Evolutionary conservation across 2,797 vertebrate genomes (phyloP).

Genomic region (Acrossocheilus fasciatus): DNA sequence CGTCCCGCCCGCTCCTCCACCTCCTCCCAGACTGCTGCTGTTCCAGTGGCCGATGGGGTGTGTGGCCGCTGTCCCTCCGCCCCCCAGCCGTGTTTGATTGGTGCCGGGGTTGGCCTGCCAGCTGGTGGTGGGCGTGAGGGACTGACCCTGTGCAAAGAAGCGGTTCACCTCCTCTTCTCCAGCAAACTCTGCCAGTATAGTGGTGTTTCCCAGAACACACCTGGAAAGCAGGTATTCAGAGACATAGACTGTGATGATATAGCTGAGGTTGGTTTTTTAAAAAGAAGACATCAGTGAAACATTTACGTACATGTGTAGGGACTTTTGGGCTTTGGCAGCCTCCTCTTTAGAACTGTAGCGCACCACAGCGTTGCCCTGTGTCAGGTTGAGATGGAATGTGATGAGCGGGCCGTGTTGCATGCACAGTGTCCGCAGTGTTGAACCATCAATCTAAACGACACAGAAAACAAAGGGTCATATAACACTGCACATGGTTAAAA

Average conservation of each 20-base stretch:
- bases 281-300: neutral
- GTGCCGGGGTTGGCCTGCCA: slow-evolving; percentile 92
- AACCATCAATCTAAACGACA: slow-evolving; percentile 89
- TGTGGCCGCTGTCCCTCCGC: slow-evolving; percentile 84
- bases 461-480: neutral
- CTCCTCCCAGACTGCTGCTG: slow-evolving; percentile 84
- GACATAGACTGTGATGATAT: neutral
- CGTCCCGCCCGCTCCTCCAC: slow-evolving; percentile 52
- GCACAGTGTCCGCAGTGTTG: slow-evolving; percentile 94
- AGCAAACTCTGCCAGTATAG: slow-evolving; percentile 97
- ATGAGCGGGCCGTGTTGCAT: slow-evolving; percentile 87
- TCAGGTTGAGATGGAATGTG: slow-evolving; percentile 86
- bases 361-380: slow-evolving; percentile 97
- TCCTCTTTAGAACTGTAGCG: slow-evolving; percentile 99
- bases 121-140: slow-evolving; percentile 89
- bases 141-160: slow-evolving; percentile 99
- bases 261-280: no score
- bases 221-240: slow-evolving; percentile 68
- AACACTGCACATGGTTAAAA: neutral
- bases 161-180: slow-evolving; percentile 98
- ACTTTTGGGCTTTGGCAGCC: slow-evolving; percentile 97
- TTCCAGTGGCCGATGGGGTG: slow-evolving; percentile 94
- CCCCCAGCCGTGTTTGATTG: slow-evolving; percentile 91
- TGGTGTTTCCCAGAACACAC: slow-evolving; percentile 99
- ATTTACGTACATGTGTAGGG: slow-evolving; percentile 93